phyloP scores from a whole-genome alignment of 2,888 invertebrate genomes.

The Plebejus argus region DNA sequence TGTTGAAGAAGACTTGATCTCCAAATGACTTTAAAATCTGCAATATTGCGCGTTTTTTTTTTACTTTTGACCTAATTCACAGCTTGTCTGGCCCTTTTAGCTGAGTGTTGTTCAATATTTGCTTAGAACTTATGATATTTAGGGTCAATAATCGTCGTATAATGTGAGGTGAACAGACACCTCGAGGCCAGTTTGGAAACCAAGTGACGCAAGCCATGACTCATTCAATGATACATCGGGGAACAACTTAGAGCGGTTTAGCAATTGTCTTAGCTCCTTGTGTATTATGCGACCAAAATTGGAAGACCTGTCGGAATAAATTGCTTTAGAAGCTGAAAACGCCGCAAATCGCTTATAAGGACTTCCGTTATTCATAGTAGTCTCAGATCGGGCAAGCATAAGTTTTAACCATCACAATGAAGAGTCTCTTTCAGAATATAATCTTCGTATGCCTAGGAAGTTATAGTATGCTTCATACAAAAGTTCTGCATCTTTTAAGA shows the following conservation, averaged over 20 bases:
- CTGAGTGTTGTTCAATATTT: constrained; percentile 9
- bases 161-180: constrained; percentile 43
- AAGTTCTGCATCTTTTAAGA: neutral
- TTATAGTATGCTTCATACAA: neutral
- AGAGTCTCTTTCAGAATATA: neutral
- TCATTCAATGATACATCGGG: constrained; percentile 60
- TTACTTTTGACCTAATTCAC: neutral
- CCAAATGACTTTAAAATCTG: neutral
- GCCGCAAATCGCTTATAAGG: neutral
- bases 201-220: constrained; percentile 63
- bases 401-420: neutral
- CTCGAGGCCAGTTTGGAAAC: constrained; percentile 52
- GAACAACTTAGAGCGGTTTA: constrained; percentile 47
- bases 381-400: neutral
- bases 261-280: constrained; percentile 55
- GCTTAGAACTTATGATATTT: constrained; percentile 19
- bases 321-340: neutral
- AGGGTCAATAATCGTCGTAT: constrained; percentile 49
- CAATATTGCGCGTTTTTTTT: neutral
- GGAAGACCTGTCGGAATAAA: constrained; percentile 32
- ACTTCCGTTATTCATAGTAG: neutral
- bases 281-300: constrained; percentile 42
- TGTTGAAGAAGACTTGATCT: neutral
- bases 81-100: neutral
- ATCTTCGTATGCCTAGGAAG: neutral